Evolutionary conservation across 2,797 vertebrate genomes (phyloP), one percentile per base, ranked within the genome.

Genomic region (Pogonophryne albipinna): DNA sequence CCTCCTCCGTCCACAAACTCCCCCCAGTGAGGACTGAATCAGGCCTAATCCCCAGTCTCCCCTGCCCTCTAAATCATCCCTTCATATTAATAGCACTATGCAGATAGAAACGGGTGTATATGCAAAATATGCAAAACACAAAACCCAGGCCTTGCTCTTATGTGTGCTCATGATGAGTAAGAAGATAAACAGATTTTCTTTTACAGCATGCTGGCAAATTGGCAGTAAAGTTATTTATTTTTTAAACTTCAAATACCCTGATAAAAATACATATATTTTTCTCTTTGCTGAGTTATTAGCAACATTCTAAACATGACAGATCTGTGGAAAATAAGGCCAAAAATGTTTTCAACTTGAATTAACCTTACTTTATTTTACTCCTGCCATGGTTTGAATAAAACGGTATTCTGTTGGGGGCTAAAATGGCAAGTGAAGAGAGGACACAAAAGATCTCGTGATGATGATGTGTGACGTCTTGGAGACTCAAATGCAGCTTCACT

Each of bases 51-150:
- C 86, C 79, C 59, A 38, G 78, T 80, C 81, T 89, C 85, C 84
- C 76, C 75, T 84, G 73, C 72, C 72, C 82, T 85, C 87, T 93
- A 92, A 93, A 94, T 92, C 90, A 91, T 71, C 65, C 72, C 58
- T 77, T 76, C 87, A 90, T 87, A 90, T 86, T 88, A 90, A 92
- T 87, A 60, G 19, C 41, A 63, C 66, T 56, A 76, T 85, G 83
- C 73, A 83, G 74, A 84, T 57, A 78, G 80, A 79, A 80, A 76
- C 52, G 34, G 41, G 56, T 81, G 70, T 79, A 47, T 82, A 83
- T 85, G 79, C 80, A 81, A 87, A 87, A 84, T 79, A 84, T 82
- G 79, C 61, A 79, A 78, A 81, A 74, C 61, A 71, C 57, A 68
- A 72, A 79, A 74, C 19, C 41, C 19, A 46, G 45, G 57, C 23